Evolutionary conservation across 2,888 invertebrate species (phyloP).

Genomic region (Alentia gelatinosa): DNA sequence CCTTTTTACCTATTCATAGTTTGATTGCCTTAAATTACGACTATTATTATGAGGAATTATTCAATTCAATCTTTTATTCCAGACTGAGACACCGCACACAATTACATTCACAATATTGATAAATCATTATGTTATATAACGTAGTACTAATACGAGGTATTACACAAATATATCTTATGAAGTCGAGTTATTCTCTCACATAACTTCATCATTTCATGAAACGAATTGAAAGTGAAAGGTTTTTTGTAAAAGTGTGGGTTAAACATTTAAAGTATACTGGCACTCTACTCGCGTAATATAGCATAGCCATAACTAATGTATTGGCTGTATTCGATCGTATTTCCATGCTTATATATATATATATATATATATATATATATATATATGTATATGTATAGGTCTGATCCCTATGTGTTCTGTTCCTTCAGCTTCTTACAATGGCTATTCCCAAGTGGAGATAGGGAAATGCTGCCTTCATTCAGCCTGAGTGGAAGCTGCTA

Average conservation of each 20-base stretch:
- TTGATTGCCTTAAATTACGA: too few relatives aligned
- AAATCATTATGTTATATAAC: too few relatives aligned
- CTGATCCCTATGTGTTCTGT: not conserved
- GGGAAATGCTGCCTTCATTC: not conserved
- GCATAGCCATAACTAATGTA: not conserved
- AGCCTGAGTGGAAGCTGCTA: not conserved
- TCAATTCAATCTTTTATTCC: too few relatives aligned
- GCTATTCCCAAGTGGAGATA: not conserved
- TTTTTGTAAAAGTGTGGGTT: not conserved
- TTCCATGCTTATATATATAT: not conserved
- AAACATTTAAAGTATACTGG: not conserved
- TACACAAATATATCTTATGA: too few relatives aligned
- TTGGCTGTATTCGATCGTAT: not conserved
- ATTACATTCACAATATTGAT: too few relatives aligned
- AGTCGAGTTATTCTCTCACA: too few relatives aligned
- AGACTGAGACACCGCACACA: too few relatives aligned
- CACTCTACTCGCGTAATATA: not conserved
- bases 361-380: not conserved
- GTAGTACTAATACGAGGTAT: too few relatives aligned
- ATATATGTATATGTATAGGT: not conserved
- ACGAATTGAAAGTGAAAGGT: too few relatives aligned
- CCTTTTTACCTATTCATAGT: too few relatives aligned
- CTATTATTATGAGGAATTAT: too few relatives aligned
- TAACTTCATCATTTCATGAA: too few relatives aligned
- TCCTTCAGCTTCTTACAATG: not conserved